These are phyloP conservation scores for Thunnus albacares DNA, from an alignment of 2,797 vertebrate species.

Conservation along the genomic window DNA sequence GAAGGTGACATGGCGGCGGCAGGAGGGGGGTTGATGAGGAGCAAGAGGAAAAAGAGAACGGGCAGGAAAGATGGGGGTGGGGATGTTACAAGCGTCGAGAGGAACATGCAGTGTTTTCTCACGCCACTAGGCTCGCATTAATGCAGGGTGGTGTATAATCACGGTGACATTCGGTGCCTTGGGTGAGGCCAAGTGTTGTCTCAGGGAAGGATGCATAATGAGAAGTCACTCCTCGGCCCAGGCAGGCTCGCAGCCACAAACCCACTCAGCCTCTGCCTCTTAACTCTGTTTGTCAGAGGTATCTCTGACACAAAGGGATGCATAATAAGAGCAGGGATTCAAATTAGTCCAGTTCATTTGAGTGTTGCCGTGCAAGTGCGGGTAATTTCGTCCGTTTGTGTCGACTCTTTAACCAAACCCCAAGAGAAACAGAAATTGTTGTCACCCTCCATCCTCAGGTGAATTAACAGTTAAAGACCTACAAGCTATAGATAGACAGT, in stretches of 20 bases:
- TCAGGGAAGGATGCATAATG: slow-evolving; percentile 62
- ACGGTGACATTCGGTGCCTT: slow-evolving; percentile 67
- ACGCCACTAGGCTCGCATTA: slow-evolving; percentile 46
- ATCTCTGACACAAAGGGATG: slow-evolving; percentile 36
- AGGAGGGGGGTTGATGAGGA: slow-evolving; percentile 38
- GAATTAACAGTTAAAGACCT: slow-evolving; percentile 48
- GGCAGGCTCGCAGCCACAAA: slow-evolving; percentile 48
- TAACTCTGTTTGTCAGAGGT: slow-evolving; percentile 56
- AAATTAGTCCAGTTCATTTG: slow-evolving; percentile 64
- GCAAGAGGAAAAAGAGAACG: slow-evolving; percentile 12
- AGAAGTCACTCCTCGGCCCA: slow-evolving; percentile 49
- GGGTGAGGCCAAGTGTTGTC: slow-evolving; percentile 67
- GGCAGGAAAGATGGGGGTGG: slow-evolving; percentile 19
- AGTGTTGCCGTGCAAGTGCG: slow-evolving; percentile 7
- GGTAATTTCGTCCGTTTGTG: slow-evolving; percentile 30
- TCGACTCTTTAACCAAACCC: slow-evolving; percentile 32
- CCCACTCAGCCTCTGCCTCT: slow-evolving; percentile 21
- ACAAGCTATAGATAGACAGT: slow-evolving; percentile 5
- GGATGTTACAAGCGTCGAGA: slow-evolving; percentile 31
- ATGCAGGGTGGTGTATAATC: slow-evolving; percentile 67
- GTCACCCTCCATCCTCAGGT: slow-evolving; percentile 11
- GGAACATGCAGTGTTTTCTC: slow-evolving; percentile 54
- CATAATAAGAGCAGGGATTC: slow-evolving; percentile 42
- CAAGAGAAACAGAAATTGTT: slow-evolving; percentile 28
- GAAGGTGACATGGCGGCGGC: slow-evolving; percentile 51